Evolutionary conservation across 2,797 vertebrate species (phyloP), one percentile per base, ranked within the genome.

Genomic region (Myotis pilosus): DNA sequence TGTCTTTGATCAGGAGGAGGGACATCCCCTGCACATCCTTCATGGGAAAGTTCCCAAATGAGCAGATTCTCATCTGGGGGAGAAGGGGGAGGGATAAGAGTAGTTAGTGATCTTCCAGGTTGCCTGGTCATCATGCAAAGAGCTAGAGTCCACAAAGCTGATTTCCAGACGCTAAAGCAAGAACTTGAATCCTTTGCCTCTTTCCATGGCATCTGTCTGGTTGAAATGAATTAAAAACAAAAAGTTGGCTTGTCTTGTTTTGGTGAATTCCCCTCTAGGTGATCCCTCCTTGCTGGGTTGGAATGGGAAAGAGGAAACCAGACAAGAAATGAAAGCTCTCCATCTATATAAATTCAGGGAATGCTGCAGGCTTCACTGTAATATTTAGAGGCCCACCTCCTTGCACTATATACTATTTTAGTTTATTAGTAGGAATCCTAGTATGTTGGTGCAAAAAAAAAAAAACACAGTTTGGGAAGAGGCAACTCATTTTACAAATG

Each of bases 201-300:
- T 64, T 68, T 19, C 86, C 30, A 2, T 41, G 62, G 44, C 28
- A 33, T 81, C 75, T 89, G 19, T 68, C 69, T 74, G 30, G 22
- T 57, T 87, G 72, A 87, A 78, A 68, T 19, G 22, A 91, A 69
- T 85, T 88, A 41, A 84, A 82, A 87, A 78, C 85, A 51, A 69
- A 95, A 94, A 84, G 91, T 69, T 79, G n/a, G 51, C 11, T 92
- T 80, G 3, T 11, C 15, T 71, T 87, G 5, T 19, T 68, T 75
- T 55, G 64, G 23, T 5, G 71, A 84, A 36, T 55, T 60, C 28
- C 33, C 51, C 30, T 85, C 75, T 53, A 2, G 28, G 60, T 44
- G 55, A 66, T 57, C 41, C 41, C 28, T 38, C 62, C 75, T 80
- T 87, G 55, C n/a, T 66, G 6, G 64, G 38, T 11, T 93, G 76